Percentiles rank a stretch among this genome's conserved stretches.
Evolutionary conservation across 2,113 vertebrate genomes (phyloP).

Genomic region (Elaphurus davidianus): DNA sequence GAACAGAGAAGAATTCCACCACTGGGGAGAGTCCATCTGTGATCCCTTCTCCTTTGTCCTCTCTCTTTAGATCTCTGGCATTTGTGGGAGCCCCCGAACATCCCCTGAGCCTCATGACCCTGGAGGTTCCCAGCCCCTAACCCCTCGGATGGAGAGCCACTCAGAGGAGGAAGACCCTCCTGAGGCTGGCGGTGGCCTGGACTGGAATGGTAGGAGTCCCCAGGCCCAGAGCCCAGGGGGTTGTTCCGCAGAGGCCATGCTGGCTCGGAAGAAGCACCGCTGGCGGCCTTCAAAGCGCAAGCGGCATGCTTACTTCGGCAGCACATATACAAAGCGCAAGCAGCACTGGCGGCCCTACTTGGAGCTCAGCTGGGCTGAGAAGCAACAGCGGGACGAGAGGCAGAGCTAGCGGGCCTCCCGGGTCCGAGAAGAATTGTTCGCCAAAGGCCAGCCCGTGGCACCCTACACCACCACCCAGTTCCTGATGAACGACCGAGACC

Average conservation of each 20-base stretch:
- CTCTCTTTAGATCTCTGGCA: conserved; percentile 17
- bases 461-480: conserved; percentile 93
- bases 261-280: conserved; percentile 85
- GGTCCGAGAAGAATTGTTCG: conserved; percentile 89
- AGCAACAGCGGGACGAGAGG: conserved; percentile 87
- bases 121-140: neutral
- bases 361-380: conserved; percentile 91
- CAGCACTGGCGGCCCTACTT: conserved; percentile 90
- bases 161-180: conserved; percentile 34
- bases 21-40: neutral
- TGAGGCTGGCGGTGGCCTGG: neutral
- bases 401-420: conserved; percentile 88
- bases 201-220: neutral
- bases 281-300: conserved; percentile 87
- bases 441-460: conserved; percentile 89
- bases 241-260: conserved; percentile 65
- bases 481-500: conserved; percentile 91
- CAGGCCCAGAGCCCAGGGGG: conserved; percentile 29
- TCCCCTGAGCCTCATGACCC: neutral
- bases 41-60: neutral
- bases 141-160: neutral
- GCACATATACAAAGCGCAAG: conserved; percentile 83
- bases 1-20: neutral
- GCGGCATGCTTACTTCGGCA: conserved; percentile 63
- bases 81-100: neutral